Evolutionary conservation across 2,888 invertebrate species (phyloP).

Genomic region (Papilio elwesi): DNA sequence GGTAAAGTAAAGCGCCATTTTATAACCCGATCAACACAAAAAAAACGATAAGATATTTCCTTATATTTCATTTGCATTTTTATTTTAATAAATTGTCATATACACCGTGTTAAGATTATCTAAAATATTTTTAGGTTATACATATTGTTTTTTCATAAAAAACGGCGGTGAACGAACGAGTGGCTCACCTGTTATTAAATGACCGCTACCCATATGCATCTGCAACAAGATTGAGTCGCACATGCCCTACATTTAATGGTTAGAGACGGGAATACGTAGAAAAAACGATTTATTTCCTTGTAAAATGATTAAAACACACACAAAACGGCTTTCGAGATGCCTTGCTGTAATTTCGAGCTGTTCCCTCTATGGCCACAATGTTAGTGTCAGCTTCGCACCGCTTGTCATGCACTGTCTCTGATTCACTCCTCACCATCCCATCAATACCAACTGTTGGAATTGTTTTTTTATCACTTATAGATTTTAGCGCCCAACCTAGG

Average conservation of each 20-base stretch:
- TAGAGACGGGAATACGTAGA: no score
- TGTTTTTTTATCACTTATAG: slow-evolving; percentile 41
- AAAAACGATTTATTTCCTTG: no score
- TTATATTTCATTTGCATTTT: no score
- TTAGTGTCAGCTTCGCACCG: slow-evolving; percentile 42
- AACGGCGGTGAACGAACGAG: no score
- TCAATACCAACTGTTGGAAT: slow-evolving; percentile 47
- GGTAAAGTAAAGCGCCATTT: neutral
- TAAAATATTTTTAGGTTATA: neutral
- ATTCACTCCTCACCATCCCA: slow-evolving; percentile 48
- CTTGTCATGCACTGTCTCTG: slow-evolving; percentile 56
- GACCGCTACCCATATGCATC: no score
- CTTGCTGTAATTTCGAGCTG: slow-evolving; percentile 12
- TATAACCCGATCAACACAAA: neutral
- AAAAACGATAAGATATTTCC: neutral
- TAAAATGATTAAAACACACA: neutral
- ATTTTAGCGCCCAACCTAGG: slow-evolving; percentile 45
- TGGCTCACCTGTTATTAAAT: no score
- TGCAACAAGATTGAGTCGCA: no score
- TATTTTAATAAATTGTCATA: neutral
- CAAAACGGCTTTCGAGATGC: slow-evolving; percentile 22
- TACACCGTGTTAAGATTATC: neutral
- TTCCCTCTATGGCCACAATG: slow-evolving; percentile 4
- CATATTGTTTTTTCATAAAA: neutral
- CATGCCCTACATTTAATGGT: no score